These are phyloP conservation scores for Synanthedon tipuliformis DNA, from an alignment of 2,888 invertebrate genomes.

Conservation along the genomic window DNA sequence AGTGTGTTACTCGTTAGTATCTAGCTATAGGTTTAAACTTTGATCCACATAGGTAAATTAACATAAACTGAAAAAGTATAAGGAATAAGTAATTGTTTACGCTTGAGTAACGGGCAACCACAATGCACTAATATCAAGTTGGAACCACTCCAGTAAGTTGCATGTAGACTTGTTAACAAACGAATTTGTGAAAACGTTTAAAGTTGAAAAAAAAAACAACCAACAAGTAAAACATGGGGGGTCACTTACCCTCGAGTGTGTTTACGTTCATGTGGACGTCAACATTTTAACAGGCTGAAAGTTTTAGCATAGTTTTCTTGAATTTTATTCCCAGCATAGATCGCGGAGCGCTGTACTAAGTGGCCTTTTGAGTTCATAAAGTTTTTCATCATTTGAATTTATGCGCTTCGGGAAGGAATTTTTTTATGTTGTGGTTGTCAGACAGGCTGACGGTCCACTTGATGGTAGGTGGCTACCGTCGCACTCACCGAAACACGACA, in stretches of 20 bases:
- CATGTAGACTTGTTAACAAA: background rate
- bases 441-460: no score
- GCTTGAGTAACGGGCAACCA: background rate
- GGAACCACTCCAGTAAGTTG: background rate
- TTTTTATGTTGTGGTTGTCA: no score
- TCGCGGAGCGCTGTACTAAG: background rate
- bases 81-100: no score
- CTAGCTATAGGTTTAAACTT: no score
- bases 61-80: no score
- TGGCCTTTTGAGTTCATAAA: no score
- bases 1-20: no score
- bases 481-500: no score
- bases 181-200: slow-evolving; percentile 2
- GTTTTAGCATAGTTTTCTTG: background rate
- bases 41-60: no score
- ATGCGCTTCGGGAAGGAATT: no score
- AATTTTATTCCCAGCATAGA: background rate
- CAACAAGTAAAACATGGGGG: slow-evolving; percentile 12
- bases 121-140: background rate
- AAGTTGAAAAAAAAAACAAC: background rate
- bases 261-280: slow-evolving; percentile 17
- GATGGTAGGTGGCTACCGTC: no score
- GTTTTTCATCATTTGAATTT: no score
- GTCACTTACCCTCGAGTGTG: slow-evolving; percentile 16
- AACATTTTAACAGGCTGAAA: slow-evolving; percentile 6